Base-by-base conservation (phyloP, 2,888 invertebrate genomes). In the Chirona hameri region DNA sequence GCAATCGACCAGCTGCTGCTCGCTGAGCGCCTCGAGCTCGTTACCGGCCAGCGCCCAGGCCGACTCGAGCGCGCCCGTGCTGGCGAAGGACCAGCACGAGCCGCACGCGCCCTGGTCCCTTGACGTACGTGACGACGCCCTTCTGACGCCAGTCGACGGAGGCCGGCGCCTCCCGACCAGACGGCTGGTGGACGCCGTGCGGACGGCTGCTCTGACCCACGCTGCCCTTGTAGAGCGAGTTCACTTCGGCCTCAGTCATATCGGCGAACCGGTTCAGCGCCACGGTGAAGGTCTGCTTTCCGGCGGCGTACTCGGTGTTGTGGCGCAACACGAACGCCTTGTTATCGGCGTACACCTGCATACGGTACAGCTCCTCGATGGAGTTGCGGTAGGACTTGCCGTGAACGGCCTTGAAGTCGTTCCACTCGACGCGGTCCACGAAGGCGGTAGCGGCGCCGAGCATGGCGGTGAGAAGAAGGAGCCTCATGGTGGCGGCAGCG, bases 1-100 rank as follows among this genome's bases (percentile, higher is more conserved):
- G 88, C 97, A 97, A 89, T 97, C 97, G 83, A 97, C 90, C 84
- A 97, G 90, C 89, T 97, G 96, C 90, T 97, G 97, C 89, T 97
- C 97, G 85, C 95, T 95, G 24, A 97, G 91, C 0, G 95, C 95
- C 46, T 95, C 91, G 82, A 97, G 90, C 85, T 90, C 90, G 21
- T 93, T 93, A n/a, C 90, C 90, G 88, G 93, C 92, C 85, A 95
- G 92, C 91, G 92, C 96, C 88, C 96, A 93, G 88, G 96, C 96
- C 0, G 93, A 96, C 89, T 96, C 96, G 21, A 97, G 89, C 0
- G 95, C 89, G 29, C 96, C 98, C 82, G 97, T 97, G 93, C 90
- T 87, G 84, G 89, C 89, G 87, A 91, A 91, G 27, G 91, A 88
- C 90, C 90, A 91, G 85, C 90, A 91, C 0, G 89, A 89, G 39